Evolutionary conservation across 2,888 invertebrate genomes (phyloP).

Genomic region (Amblyjoppa proteus): DNA sequence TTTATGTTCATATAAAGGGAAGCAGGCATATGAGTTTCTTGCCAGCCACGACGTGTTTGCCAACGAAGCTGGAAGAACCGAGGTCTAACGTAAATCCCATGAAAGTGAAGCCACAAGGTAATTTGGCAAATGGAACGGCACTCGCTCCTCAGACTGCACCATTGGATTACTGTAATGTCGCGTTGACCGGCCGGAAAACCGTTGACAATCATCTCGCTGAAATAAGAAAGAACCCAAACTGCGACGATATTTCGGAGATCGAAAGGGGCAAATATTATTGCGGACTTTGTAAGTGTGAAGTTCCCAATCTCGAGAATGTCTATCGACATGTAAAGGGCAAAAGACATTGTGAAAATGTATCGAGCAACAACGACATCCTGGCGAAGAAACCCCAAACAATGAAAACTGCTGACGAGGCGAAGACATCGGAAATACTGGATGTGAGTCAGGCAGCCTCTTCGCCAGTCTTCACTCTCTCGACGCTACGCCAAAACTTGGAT

Average conservation of each 20-base stretch:
- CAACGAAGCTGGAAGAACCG: background rate
- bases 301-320: slow-evolving; percentile 31
- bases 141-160: background rate
- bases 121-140: background rate
- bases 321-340: slow-evolving; percentile 24
- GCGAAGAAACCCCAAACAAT: background rate
- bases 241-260: background rate
- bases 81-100: background rate
- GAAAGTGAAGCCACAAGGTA: background rate
- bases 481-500: background rate
- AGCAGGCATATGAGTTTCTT: background rate
- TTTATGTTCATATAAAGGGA: slow-evolving; percentile 1
- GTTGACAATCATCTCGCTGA: slow-evolving; percentile 4
- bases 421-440: background rate
- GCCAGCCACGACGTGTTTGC: background rate
- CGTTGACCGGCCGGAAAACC: background rate
- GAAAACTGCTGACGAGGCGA: background rate
- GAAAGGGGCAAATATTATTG: slow-evolving; percentile 15
- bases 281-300: background rate
- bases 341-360: background rate
- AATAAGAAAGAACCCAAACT: background rate
- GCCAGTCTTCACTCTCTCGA: background rate
- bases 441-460: background rate
- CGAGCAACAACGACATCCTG: background rate
- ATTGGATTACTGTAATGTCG: slow-evolving; percentile 7